Evolutionary conservation across 2,797 vertebrate species (phyloP).

Genomic region (Enoplosus armatus): DNA sequence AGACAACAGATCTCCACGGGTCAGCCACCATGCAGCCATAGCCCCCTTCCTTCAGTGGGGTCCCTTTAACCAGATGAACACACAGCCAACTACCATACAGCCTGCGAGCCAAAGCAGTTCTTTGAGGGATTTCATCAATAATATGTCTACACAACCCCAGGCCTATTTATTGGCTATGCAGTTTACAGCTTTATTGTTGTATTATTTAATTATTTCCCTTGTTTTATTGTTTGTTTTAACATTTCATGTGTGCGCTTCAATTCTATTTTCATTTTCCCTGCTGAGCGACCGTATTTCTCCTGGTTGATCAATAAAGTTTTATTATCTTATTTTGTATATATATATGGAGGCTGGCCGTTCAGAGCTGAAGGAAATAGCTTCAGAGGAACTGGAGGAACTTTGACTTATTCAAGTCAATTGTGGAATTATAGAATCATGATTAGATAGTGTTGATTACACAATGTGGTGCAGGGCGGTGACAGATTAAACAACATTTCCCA

Average conservation of each 20-base stretch:
- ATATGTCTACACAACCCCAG: background rate
- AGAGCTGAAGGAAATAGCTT: background rate
- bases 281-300: background rate
- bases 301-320: slow-evolving; percentile 2
- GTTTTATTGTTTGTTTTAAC: slow-evolving; percentile 4
- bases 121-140: background rate
- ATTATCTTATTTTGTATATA: slow-evolving; percentile 1
- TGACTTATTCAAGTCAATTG: background rate
- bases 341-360: background rate
- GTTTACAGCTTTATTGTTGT: background rate
- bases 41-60: background rate
- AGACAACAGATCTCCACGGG: slow-evolving; percentile 30
- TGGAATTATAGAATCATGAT: background rate
- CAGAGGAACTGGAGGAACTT: background rate
- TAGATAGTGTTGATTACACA: background rate
- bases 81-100: background rate
- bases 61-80: background rate
- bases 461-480: rapidly evolving
- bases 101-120: background rate
- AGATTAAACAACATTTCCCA: slow-evolving; percentile 63
- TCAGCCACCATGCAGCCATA: background rate
- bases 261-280: background rate
- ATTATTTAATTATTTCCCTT: background rate
- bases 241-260: background rate
- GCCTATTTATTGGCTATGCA: background rate